These are phyloP conservation scores for Syngnathus acus DNA, from an alignment of 2,797 vertebrate genomes.

Conservation along the genomic window DNA sequence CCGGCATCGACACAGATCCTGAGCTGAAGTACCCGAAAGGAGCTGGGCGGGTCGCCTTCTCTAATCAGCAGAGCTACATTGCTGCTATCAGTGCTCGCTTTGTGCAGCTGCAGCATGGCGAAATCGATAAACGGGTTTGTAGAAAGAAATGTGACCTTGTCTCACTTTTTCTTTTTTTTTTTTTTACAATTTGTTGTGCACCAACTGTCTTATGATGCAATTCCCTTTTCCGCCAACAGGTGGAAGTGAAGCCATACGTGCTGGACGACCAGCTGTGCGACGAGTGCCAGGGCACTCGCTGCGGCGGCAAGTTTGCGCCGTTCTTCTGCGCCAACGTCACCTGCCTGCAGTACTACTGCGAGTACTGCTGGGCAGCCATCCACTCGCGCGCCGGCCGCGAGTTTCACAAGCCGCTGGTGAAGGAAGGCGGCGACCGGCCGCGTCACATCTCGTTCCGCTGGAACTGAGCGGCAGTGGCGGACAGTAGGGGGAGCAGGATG, in stretches of 20 bases:
- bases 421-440: conserved; percentile 96
- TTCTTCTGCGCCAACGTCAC: conserved; percentile 99
- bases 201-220: neutral
- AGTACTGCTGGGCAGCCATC: conserved; percentile 99
- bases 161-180: neutral
- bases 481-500: conserved; percentile 42
- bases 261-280: conserved; percentile 99
- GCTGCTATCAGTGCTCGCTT: conserved; percentile 99
- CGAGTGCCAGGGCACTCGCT: conserved; percentile 98
- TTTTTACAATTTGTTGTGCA: neutral
- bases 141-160: conserved; percentile 18
- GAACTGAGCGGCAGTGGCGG: conserved; percentile 73
- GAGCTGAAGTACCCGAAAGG: conserved; percentile 99
- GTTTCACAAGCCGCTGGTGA: conserved; percentile 99
- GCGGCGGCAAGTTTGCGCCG: conserved; percentile 95
- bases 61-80: conserved; percentile 99
- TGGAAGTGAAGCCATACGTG: conserved; percentile 99
- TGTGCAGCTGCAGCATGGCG: conserved; percentile 99
- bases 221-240: conserved; percentile 60
- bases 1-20: conserved; percentile 97
- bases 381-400: conserved; percentile 96
- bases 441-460: conserved; percentile 99
- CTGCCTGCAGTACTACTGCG: conserved; percentile 99
- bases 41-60: conserved; percentile 96
- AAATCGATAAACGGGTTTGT: conserved; percentile 99